Conservation (phyloP, 2,113 vertebrate species). For the Zosterops japonicus region DNA sequence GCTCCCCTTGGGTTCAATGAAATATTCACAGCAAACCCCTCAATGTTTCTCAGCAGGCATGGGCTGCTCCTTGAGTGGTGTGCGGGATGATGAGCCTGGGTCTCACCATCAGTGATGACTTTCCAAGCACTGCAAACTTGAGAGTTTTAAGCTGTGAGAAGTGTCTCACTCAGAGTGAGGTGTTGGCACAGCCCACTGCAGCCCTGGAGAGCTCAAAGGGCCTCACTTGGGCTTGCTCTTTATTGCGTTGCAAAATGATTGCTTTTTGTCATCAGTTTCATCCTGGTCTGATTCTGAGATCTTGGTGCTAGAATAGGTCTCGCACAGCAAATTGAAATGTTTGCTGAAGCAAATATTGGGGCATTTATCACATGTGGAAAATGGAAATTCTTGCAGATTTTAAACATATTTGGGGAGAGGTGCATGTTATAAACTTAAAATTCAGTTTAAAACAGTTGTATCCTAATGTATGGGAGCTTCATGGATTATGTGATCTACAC, state of each 20-base stretch:
- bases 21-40: neutral
- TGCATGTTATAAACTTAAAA: neutral
- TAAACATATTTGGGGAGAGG: neutral
- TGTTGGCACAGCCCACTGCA: neutral
- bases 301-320: neutral
- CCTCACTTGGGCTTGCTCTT: neutral
- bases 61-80: rapidly evolving
- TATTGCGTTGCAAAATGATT: neutral
- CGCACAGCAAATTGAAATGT: rapidly evolving
- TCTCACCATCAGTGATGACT: rapidly evolving
- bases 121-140: neutral
- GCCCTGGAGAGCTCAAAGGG: neutral
- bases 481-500: neutral
- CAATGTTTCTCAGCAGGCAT: neutral
- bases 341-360: neutral
- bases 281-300: neutral
- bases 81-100: neutral
- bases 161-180: neutral
- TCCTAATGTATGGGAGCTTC: neutral
- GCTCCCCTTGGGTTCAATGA: neutral
- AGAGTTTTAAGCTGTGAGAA: neutral
- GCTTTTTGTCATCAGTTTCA: neutral
- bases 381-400: neutral
- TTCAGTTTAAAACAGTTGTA: neutral
- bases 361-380: neutral